Percentiles rank a stretch among this genome's conserved stretches.
phyloP scores from a whole-genome alignment of 2,888 invertebrate genomes.

The Scrobipalpa costella region DNA sequence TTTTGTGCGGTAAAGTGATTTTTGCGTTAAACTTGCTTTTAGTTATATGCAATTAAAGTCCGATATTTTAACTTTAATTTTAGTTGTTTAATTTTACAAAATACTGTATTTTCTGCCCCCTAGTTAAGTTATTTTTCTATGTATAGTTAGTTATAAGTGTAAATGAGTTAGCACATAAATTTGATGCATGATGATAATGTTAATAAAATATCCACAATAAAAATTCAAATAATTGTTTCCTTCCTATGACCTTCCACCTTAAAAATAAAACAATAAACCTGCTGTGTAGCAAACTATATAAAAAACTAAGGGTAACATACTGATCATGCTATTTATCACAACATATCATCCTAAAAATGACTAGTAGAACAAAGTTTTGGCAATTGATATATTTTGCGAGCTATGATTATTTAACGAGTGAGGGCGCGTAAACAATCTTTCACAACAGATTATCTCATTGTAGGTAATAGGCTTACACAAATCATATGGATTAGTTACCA shows the following conservation, averaged over 20 bases:
- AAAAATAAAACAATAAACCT: too few species aligned
- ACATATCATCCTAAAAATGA: too few species aligned
- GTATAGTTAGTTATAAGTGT: constrained; percentile 81
- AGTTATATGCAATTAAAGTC: constrained; percentile 72
- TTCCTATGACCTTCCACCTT: constrained; percentile 31
- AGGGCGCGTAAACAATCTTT: too few species aligned
- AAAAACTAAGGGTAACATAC: too few species aligned
- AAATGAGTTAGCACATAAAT: constrained; percentile 79
- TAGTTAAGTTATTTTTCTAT: constrained; percentile 81
- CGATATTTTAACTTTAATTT: constrained; percentile 72
- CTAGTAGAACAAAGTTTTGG: too few species aligned
- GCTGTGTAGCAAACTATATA: too few species aligned
- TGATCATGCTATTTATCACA: too few species aligned
- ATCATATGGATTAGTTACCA: too few species aligned
- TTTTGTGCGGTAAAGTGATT: constrained; percentile 65
- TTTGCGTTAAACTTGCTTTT: constrained; percentile 70
- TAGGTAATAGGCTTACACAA: too few species aligned
- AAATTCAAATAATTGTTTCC: constrained; percentile 64
- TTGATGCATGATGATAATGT: constrained; percentile 81
- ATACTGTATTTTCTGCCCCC: constrained; percentile 79
- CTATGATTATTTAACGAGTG: too few species aligned
- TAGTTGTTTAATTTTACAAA: constrained; percentile 76
- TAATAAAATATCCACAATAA: constrained; percentile 81
- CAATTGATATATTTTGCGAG: too few species aligned
- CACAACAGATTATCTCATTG: too few species aligned